Evolutionary conservation across 2,888 invertebrate genomes (phyloP).

Genomic region (Tryphoninae sp.): DNA sequence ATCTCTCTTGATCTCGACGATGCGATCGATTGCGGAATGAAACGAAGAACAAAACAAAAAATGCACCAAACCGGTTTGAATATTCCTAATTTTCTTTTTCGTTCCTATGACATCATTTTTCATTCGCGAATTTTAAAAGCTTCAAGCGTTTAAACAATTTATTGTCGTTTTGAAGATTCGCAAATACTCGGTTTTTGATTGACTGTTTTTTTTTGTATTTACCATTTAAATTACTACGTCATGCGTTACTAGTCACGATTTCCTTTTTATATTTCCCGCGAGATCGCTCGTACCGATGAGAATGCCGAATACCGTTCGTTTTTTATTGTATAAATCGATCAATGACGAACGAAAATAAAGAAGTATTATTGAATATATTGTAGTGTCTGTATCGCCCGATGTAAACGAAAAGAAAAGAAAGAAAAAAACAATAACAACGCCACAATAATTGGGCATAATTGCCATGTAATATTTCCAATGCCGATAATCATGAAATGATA

Average conservation of each 20-base stretch:
- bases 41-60: background rate
- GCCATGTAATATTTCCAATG: conserved; percentile 57
- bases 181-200: conserved; percentile 5
- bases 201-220: conserved; percentile 15
- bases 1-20: background rate
- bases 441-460: conserved; percentile 9
- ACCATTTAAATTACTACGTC: background rate
- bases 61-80: background rate
- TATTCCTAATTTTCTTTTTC: conserved; percentile 3
- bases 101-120: background rate
- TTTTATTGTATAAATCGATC: conserved; percentile 10
- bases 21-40: background rate
- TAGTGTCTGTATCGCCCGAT: conserved; percentile 53
- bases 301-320: conserved; percentile 22
- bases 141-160: background rate
- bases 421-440: conserved; percentile 18
- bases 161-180: background rate
- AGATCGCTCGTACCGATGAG: background rate
- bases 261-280: conserved; percentile 22
- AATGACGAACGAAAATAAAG: conserved; percentile 36
- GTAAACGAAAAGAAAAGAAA: conserved; percentile 25
- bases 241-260: conserved; percentile 54
- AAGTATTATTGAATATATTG: conserved; percentile 47
- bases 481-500: conserved; percentile 48
- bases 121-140: background rate